These are phyloP conservation scores for Eretmocerus hayati DNA, from an alignment of 2,888 invertebrate species.

Conservation along the genomic window DNA sequence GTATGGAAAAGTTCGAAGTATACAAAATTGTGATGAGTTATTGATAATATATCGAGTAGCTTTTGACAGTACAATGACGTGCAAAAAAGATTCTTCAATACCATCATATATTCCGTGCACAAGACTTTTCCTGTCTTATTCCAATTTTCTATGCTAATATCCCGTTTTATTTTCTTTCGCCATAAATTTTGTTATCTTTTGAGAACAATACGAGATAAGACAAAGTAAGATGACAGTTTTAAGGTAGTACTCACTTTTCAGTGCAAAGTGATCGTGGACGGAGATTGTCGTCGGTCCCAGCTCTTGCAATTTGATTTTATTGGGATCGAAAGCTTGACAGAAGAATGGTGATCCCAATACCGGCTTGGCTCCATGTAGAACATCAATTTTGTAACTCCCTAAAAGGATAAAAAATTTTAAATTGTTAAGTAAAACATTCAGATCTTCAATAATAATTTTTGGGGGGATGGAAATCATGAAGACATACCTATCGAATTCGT, in stretches of 20 bases:
- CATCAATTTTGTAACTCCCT: slow-evolving; percentile 60
- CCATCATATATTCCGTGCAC: too few species aligned
- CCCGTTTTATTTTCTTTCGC: too few species aligned
- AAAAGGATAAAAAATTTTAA: not conserved
- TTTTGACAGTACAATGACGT: too few species aligned
- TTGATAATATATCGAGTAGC: too few species aligned
- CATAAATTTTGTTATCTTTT: not conserved
- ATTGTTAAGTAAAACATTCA: not conserved
- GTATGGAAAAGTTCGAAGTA: too few species aligned
- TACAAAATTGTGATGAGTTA: too few species aligned
- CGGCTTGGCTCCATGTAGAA: slow-evolving; percentile 81
- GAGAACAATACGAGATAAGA: not conserved
- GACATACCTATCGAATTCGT: slow-evolving; percentile 64
- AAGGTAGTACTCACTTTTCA: slow-evolving; percentile 71
- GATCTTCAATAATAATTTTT: not conserved
- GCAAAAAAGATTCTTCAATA: too few species aligned
- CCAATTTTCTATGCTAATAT: too few species aligned
- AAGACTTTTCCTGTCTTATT: too few species aligned
- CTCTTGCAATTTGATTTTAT: slow-evolving; percentile 71
- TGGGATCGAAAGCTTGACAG: slow-evolving; percentile 86
- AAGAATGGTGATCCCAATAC: slow-evolving; percentile 89
- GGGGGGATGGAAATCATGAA: not conserved
- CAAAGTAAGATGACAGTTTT: not conserved
- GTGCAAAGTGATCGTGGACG: slow-evolving; percentile 74
- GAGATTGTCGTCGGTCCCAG: slow-evolving; percentile 69